Evolutionary conservation across 2,113 vertebrate genomes (phyloP).

Genomic region (Sakesphorus luctuosus): DNA sequence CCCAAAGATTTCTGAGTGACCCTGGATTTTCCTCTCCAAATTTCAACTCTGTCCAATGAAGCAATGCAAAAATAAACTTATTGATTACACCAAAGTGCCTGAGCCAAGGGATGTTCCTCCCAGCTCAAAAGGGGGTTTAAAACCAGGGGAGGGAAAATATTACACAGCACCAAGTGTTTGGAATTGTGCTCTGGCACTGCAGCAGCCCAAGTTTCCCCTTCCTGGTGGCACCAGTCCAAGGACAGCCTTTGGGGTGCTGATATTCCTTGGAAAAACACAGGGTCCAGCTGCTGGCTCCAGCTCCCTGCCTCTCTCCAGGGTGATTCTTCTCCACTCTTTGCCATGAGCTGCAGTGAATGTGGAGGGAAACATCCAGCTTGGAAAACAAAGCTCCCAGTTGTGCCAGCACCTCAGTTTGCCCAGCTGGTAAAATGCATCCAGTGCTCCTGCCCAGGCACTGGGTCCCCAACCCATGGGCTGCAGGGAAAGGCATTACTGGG

Average conservation of each 20-base stretch:
- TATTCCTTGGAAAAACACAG: not conserved
- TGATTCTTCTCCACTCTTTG: not conserved
- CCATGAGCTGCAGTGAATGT: not conserved
- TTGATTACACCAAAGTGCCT: not conserved
- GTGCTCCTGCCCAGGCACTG: not conserved
- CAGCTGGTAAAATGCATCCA: not conserved
- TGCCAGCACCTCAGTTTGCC: not conserved
- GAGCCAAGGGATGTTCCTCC: not conserved
- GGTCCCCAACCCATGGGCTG: not conserved
- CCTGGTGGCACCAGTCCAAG: not conserved
- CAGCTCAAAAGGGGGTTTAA: not conserved
- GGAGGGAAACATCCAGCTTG: not conserved
- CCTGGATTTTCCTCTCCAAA: not conserved
- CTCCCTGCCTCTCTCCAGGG: not conserved
- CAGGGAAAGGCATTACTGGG: not conserved
- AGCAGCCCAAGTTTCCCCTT: not conserved
- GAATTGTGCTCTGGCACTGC: not conserved
- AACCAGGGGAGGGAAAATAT: not conserved
- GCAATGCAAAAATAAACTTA: not conserved
- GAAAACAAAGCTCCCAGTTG: not conserved
- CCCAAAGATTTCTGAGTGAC: not conserved
- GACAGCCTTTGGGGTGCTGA: constrained; percentile 21
- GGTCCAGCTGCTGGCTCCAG: not conserved
- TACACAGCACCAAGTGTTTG: fast-evolving
- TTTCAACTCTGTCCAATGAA: not conserved